phyloP scores from a whole-genome alignment of 2,797 vertebrate species.

The Manis crassicaudata region DNA sequence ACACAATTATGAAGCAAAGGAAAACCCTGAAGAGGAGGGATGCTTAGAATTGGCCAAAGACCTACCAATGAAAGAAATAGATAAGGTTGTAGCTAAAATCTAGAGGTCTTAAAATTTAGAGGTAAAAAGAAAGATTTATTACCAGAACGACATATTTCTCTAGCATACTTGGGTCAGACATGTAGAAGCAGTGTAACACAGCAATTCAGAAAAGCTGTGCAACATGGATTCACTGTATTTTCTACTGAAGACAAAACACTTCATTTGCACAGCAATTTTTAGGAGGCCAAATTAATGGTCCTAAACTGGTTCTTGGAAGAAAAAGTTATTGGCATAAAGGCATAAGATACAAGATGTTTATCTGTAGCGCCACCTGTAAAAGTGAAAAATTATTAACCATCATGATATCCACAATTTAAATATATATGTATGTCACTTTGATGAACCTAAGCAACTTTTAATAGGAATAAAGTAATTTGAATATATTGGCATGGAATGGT shows the following conservation, averaged over 20 bases:
- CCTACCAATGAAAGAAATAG: not conserved
- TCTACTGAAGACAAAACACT: conserved; percentile 32
- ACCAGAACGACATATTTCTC: not conserved
- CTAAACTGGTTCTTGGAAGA: not conserved
- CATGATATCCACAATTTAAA: not conserved
- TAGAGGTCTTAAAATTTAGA: not conserved
- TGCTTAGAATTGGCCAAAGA: not conserved
- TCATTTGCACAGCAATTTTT: not conserved
- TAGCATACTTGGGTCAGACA: not conserved
- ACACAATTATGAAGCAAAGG: not conserved
- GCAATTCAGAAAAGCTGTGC: not conserved
- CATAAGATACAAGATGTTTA: not conserved
- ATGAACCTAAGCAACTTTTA: not conserved
- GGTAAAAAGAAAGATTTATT: conserved; percentile 5
- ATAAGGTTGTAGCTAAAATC: not conserved
- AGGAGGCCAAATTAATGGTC: not conserved
- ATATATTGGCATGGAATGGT: not conserved
- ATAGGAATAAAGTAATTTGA: not conserved
- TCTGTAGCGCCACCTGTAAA: not conserved
- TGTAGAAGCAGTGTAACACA: not conserved
- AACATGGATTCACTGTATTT: not conserved
- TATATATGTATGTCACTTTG: not conserved
- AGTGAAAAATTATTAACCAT: not conserved
- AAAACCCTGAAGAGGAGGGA: not conserved
- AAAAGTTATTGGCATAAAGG: not conserved